Conservation (phyloP, 2,113 vertebrate species). For the Ardeotis arabs region DNA sequence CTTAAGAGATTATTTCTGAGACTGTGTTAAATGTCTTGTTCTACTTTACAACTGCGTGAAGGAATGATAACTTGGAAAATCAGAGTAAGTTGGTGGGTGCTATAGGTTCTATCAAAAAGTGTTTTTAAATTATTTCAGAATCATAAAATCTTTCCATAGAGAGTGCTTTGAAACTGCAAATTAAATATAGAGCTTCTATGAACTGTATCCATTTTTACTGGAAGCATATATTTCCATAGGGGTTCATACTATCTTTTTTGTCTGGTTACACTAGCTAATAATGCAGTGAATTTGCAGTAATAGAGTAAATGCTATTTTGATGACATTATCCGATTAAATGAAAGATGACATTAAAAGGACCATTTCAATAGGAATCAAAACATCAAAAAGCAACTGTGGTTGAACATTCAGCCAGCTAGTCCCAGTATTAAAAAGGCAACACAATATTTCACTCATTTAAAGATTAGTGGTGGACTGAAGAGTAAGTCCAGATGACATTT, state of each 20-base stretch:
- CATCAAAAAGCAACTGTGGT: conserved; percentile 57
- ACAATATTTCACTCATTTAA: conserved; percentile 15
- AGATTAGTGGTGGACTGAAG: conserved; percentile 38
- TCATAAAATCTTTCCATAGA: conserved; percentile 76
- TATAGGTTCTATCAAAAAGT: conserved; percentile 59
- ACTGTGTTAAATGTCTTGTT: not conserved
- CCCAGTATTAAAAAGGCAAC: conserved; percentile 22
- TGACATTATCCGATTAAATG: conserved; percentile 79
- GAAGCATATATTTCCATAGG: conserved; percentile 78
- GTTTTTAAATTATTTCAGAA: conserved; percentile 79
- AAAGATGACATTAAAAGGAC: conserved; percentile 79
- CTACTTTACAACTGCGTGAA: conserved; percentile 18
- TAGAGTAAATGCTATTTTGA: conserved; percentile 80
- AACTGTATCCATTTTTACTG: conserved; percentile 80
- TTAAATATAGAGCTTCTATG: conserved; percentile 80
- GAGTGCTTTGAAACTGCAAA: conserved; percentile 78
- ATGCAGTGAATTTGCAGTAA: conserved; percentile 82
- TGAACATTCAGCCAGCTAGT: conserved; percentile 48
- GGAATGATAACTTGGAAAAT: conserved; percentile 28
- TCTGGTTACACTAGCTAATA: conserved; percentile 79
- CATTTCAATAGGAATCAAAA: conserved; percentile 71
- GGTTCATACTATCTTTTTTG: conserved; percentile 73
- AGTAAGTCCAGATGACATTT: conserved; percentile 4
- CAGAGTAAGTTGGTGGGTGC: conserved; percentile 34
- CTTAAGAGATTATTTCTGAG: not conserved